Evolutionary conservation across 2,113 vertebrate species (phyloP), one percentile per base, ranked within the genome.

Genomic region (Pao palembangensis): DNA sequence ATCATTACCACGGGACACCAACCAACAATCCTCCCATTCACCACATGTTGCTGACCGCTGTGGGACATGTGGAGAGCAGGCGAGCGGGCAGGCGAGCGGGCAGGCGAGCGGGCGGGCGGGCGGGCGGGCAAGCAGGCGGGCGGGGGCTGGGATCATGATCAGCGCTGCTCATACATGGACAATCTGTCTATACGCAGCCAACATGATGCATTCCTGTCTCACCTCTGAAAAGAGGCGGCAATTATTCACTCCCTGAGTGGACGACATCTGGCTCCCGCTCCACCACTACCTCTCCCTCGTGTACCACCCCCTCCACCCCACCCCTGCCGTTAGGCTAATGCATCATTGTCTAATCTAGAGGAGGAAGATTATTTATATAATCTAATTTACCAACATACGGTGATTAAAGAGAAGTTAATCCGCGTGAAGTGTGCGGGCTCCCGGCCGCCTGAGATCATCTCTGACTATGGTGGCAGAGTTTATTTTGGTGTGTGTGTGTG

Each of bases 1-100:
- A 80, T 84, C 78, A 86, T 87, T 85, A 87, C 74, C 63, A 51
- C 66, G 76, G 76, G 72, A 81, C 65, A 64, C 66, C 55, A 57
- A 69, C 49, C 56, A 82, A 88, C 85, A 87, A 84, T 79, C 76
- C 72, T 69, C 60, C 76, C 67, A 85, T 87, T 85, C 77, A 86
- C 73, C 81, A 80, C 84, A 84, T 80, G 81, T 69, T 76, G 79
- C 52, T 79, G 77, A 79, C 69, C 83, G 58, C 58, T 16, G 55
- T 60, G 76, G 61, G 70, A 76, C 75, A 81, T 77, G 71, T 80
- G 67, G 83, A 71, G 61, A 61, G 61, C 64, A 51, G 50, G 31
- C 57, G 47, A 46, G 21, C 59, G 44, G 62, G 60, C 67, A 41
- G 65, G 61, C 58, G n/a, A n/a, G n/a, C n/a, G 44, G 50, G 28